Conservation (phyloP, 92 coral and sea anemone genomes). For the Siderastrea radians region DNA sequence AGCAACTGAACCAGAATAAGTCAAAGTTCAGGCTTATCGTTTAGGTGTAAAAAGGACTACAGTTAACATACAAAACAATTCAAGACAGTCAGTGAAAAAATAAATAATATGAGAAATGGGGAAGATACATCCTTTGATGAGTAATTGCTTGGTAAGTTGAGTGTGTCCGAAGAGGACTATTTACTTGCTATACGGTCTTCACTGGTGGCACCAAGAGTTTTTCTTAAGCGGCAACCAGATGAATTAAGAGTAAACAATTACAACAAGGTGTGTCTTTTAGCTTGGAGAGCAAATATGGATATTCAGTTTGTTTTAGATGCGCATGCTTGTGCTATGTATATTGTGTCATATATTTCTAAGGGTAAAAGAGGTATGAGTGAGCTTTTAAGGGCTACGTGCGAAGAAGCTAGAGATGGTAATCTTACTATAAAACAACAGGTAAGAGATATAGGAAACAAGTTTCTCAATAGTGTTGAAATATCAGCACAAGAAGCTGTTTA, state of each 20-base stretch:
- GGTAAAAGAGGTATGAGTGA: conserved; percentile 80
- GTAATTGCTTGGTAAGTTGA: conserved; percentile 24
- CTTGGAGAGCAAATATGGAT: conserved; percentile 86
- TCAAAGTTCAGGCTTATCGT: no score
- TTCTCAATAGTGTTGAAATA: no score
- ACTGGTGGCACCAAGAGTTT: conserved; percentile 53
- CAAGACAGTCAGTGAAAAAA: conserved; percentile 14
- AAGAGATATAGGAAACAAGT: no score
- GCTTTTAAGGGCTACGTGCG: conserved; percentile 52
- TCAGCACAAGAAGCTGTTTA: no score
- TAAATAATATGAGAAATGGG: conserved; percentile 57
- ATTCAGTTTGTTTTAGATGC: conserved; percentile 33
- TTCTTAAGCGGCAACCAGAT: conserved; percentile 72
- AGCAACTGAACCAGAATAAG: no score
- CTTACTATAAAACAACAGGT: not conserved
- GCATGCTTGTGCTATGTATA: conserved; percentile 75
- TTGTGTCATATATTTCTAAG: conserved; percentile 72
- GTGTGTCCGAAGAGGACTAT: conserved; percentile 54
- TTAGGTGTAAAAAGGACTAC: no score
- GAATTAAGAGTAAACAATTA: conserved; percentile 57
- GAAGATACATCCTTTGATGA: conserved; percentile 65
- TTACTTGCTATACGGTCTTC: conserved; percentile 73
- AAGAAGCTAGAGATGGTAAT: conserved; percentile 36
- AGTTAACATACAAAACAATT: conserved; percentile 25
- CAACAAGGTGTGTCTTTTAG: conserved; percentile 25